Conservation (phyloP, 2,113 vertebrate genomes). For the human (Homo sapiens) region GRCh38 chr2:238297501-238298000, state of each 20-base stretch:
- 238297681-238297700: not conserved
- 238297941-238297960: rapidly evolving
- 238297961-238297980: rapidly evolving
- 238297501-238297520: rapidly evolving
- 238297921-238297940: rapidly evolving
- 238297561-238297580: not conserved
- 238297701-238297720: not conserved
- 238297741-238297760: not conserved
- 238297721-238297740: not conserved
- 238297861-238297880: rapidly evolving
- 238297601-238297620: not conserved
- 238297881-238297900: rapidly evolving
- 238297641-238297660: rapidly evolving
- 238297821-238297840: not conserved
- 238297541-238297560: not conserved
- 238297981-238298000: rapidly evolving
- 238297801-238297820: not conserved
- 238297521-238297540: not conserved
- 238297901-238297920: rapidly evolving
- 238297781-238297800: not conserved
- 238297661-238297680: not conserved
- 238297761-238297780: rapidly evolving
- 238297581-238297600: not conserved
- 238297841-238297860: not conserved
- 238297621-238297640: not conserved